Evolutionary conservation across 1,140 invertebrate species (phyloP), one percentile per base, ranked within the genome.

Genomic region (Bombus turneri): DNA sequence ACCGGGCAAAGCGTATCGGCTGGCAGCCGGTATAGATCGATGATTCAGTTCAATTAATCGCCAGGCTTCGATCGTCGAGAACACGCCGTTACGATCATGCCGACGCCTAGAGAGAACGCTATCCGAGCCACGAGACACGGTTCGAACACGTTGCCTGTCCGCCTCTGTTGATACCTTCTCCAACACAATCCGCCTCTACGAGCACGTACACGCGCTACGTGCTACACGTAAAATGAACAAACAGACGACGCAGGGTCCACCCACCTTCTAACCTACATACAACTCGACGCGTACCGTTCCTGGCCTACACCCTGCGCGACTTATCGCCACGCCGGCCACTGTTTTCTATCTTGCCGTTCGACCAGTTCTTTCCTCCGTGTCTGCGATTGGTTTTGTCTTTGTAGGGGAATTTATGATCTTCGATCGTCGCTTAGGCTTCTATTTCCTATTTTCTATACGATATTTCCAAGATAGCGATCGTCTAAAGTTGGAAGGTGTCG

Each of bases 181-280:
- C 81, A 41, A 81, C 81, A 43, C 75, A 53, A 53, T 53, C 12
- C 69, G 39, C 22, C 68, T 81, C 8, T 37, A 68, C 47, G 37
- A 6, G 41, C 22, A 66, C 43, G 57, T 22, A 68, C 68, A 41
- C 69, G 13, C 39, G 69, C 37, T 72, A 72, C 73, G 68, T n/a
- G 76, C 41, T 69, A 64, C 53, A 81, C 75, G 64, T 69, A 71
- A 82, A 76, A 78, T 34, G 83, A 64, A 31, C 82, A 78, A 83
- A 69, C 62, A 28, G 59, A 77, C 80, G 75, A 85, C 37, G 43
- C 25, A 77, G 80, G 81, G 82, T 92, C 91, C 92, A 90, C 91
- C 91, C 91, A 89, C 91, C 91, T 92, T 91, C 87, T 92, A 92
- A 89, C 88, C 91, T 88, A 91, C 86, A 92, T 91, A 90, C 76